phyloP scores from a whole-genome alignment of 2,797 vertebrate genomes.

The Melanotaenia boesemani region DNA sequence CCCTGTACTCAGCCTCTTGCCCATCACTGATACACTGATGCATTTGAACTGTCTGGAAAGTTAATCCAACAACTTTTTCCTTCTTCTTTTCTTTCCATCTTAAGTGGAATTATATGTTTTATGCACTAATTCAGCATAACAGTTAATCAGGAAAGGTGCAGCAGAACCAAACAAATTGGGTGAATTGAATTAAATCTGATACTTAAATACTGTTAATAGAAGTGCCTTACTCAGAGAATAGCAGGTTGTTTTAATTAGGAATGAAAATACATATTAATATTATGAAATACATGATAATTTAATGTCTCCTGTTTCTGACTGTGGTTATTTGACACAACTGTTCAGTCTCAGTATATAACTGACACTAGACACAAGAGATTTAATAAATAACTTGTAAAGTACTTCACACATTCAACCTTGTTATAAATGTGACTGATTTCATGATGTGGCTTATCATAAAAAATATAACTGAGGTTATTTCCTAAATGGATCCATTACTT shows the following conservation, averaged over 20 bases:
- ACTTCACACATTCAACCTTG: neutral
- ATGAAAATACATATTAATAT: neutral
- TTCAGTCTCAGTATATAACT: neutral
- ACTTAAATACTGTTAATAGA: too few relatives aligned
- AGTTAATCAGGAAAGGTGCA: neutral
- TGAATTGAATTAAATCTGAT: too few relatives aligned
- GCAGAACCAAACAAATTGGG: too few relatives aligned
- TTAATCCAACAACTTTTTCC: too few relatives aligned
- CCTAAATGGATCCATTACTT: neutral
- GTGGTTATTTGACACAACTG: neutral
- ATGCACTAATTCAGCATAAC: neutral
- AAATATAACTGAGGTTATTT: neutral
- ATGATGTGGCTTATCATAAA: neutral
- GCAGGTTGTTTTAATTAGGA: too few relatives aligned
- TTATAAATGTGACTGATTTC: neutral
- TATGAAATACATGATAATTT: neutral
- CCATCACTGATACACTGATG: too few relatives aligned
- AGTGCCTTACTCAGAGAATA: too few relatives aligned
- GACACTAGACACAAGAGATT: neutral
- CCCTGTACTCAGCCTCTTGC: too few relatives aligned
- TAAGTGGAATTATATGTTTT: neutral
- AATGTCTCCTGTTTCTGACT: slow-evolving; percentile 13
- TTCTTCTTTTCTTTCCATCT: neutral
- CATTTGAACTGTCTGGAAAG: too few relatives aligned
- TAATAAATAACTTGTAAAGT: neutral